phyloP scores from a whole-genome alignment of 2,113 vertebrate species.

The Cygnus atratus region DNA sequence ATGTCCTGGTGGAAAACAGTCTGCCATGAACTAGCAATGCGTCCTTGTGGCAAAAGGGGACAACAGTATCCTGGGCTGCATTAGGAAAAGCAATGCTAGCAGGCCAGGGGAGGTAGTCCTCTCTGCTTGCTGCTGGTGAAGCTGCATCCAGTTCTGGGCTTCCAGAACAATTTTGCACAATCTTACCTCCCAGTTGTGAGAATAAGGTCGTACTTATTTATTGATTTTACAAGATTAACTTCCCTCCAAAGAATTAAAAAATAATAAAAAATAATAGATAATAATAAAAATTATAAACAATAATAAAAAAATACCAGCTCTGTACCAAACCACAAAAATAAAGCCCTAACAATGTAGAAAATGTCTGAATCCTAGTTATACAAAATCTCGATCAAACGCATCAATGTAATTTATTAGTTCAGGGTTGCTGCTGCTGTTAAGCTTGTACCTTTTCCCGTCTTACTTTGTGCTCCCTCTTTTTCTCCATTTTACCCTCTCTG shows the following conservation, averaged over 20 bases:
- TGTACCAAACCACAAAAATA: neutral
- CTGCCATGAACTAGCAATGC: too few relatives aligned
- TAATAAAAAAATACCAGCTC: neutral
- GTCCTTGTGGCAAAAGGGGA: too few relatives aligned
- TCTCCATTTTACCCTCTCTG: neutral
- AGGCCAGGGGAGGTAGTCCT: neutral
- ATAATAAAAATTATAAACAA: neutral
- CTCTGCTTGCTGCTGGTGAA: neutral
- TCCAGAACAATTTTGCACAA: neutral
- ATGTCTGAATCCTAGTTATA: neutral
- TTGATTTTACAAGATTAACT: neutral
- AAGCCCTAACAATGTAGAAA: neutral
- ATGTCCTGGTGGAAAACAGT: too few relatives aligned
- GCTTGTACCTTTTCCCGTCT: neutral
- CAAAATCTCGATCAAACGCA: neutral
- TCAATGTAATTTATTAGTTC: neutral
- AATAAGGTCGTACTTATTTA: neutral
- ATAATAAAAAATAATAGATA: neutral
- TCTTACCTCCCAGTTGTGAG: neutral
- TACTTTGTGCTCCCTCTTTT: neutral
- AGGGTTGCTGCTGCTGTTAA: neutral
- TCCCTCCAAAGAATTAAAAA: neutral
- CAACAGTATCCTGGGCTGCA: neutral
- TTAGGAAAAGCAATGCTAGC: neutral
- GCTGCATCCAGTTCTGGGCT: neutral